Conservation (phyloP, 2,113 vertebrate genomes). For the Zapus hudsonius region DNA sequence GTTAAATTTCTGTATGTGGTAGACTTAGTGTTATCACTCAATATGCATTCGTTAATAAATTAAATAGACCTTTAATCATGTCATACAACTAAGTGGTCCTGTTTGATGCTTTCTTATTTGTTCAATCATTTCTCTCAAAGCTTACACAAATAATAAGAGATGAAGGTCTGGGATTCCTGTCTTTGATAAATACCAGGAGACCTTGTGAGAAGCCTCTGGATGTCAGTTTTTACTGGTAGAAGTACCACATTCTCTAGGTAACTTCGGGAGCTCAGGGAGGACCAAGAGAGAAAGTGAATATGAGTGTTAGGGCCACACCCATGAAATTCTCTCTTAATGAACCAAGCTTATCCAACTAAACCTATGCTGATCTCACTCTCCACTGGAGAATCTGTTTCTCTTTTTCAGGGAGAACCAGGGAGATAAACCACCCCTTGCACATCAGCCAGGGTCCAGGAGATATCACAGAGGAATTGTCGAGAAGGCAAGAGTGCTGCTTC, state of each 20-base stretch:
- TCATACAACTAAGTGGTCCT: constrained; percentile 10
- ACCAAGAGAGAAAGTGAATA: too few species aligned
- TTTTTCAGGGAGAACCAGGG: too few species aligned
- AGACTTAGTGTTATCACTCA: not conserved
- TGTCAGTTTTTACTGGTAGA: not conserved
- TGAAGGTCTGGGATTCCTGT: not conserved
- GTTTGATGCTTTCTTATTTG: constrained; percentile 10
- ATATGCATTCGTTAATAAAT: constrained; percentile 37
- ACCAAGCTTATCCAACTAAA: too few species aligned
- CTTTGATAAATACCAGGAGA: not conserved
- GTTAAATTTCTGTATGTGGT: constrained; percentile 19
- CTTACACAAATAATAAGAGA: not conserved
- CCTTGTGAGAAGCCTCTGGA: not conserved
- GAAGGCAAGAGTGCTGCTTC: too few species aligned
- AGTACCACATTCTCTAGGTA: not conserved
- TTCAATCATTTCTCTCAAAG: not conserved
- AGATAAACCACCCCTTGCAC: too few species aligned
- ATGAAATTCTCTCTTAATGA: too few species aligned
- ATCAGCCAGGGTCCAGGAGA: too few species aligned
- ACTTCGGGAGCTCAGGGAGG: not conserved
- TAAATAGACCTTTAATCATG: constrained; percentile 37
- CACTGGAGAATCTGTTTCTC: too few species aligned
- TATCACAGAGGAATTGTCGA: too few species aligned
- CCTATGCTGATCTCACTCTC: too few species aligned
- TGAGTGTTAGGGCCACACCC: too few species aligned